phyloP scores from a whole-genome alignment of 2,113 vertebrate species.

The Megaptera novaeangliae region DNA sequence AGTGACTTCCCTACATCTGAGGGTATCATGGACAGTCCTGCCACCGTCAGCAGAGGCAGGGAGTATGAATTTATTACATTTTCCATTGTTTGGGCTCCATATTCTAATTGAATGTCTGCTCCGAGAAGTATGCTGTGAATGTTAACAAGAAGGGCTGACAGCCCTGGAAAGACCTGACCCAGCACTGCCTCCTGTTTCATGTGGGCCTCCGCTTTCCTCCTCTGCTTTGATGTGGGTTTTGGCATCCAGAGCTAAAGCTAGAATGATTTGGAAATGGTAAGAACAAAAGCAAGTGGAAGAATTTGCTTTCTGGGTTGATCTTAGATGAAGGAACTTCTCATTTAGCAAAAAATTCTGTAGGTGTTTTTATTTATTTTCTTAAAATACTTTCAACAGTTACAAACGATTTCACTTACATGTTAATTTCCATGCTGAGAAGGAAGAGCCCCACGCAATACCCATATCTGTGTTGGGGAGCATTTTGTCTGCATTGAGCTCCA shows the following conservation, averaged over 20 bases:
- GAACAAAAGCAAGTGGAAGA: slow-evolving; percentile 31
- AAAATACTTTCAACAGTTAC: background rate
- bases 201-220: background rate
- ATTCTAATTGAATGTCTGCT: slow-evolving; percentile 30
- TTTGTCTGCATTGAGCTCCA: background rate
- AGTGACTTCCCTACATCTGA: background rate
- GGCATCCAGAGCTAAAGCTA: background rate
- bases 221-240: slow-evolving; percentile 56
- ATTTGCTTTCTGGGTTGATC: slow-evolving; percentile 40
- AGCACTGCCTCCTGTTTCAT: background rate
- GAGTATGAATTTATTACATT: slow-evolving; percentile 19
- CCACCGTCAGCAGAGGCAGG: background rate
- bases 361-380: slow-evolving; percentile 33
- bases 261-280: slow-evolving; percentile 14
- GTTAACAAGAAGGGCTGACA: slow-evolving; percentile 34
- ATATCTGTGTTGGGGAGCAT: background rate
- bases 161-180: background rate
- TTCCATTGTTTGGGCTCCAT: slow-evolving; percentile 10
- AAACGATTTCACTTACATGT: background rate
- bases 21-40: background rate
- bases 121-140: slow-evolving; percentile 18
- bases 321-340: slow-evolving; percentile 48
- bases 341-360: background rate
- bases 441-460: background rate
- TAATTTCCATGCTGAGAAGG: background rate